Percentiles rank a stretch among this genome's conserved stretches.
Conservation (phyloP, 2,113 vertebrate genomes). For the Columba livia region DNA sequence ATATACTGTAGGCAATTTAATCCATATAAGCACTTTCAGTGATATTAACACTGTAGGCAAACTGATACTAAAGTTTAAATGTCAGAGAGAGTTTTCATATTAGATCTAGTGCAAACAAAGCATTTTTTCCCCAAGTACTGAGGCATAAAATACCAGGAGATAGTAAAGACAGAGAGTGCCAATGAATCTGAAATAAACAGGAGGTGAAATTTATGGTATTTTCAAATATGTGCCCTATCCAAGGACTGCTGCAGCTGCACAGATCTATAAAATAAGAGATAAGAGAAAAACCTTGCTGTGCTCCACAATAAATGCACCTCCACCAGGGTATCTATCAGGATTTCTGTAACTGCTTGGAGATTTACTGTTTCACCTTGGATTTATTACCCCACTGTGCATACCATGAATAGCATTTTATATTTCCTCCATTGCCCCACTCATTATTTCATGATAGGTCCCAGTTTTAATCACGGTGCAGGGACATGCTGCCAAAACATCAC, state of each 20-base stretch:
- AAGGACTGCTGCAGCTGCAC: conserved; percentile 46
- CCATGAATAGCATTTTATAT: not conserved
- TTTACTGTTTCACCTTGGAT: conserved; percentile 30
- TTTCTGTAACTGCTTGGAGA: conserved; percentile 39
- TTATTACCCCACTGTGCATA: not conserved
- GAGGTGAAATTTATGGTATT: conserved; percentile 64
- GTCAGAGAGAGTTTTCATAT: conserved; percentile 70
- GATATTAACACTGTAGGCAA: conserved; percentile 74
- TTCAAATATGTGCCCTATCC: conserved; percentile 59
- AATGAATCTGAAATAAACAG: conserved; percentile 68
- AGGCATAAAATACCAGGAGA: conserved; percentile 70
- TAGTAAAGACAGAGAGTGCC: conserved; percentile 63
- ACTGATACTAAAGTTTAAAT: conserved; percentile 76
- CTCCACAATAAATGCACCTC: not conserved
- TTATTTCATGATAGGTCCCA: not conserved
- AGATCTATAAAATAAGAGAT: conserved; percentile 56
- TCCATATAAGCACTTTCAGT: conserved; percentile 64
- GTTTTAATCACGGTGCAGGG: not conserved
- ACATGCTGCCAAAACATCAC: accelerated
- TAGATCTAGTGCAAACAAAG: conserved; percentile 72
- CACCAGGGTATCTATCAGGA: not conserved
- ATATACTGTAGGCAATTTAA: conserved; percentile 70
- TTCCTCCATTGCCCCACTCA: not conserved
- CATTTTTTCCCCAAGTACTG: conserved; percentile 61
- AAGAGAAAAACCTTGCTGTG: not conserved